Conservation (phyloP, 2,797 vertebrate species). For the Melanogrammus aeglefinus region DNA sequence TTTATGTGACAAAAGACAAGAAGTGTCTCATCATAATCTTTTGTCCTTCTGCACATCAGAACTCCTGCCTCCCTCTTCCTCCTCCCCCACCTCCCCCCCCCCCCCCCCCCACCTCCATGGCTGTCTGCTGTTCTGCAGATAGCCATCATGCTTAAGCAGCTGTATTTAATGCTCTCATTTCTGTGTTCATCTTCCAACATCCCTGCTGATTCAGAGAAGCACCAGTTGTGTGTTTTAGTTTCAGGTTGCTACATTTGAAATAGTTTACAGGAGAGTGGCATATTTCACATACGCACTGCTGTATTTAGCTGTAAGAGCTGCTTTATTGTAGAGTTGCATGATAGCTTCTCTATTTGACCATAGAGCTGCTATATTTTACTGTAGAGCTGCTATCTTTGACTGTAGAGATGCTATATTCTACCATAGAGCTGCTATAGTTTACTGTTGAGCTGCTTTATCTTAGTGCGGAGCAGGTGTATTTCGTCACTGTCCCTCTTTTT, state of each 20-base stretch:
- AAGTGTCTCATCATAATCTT: background rate
- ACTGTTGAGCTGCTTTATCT: background rate
- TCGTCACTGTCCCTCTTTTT: background rate
- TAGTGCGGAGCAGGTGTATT: background rate
- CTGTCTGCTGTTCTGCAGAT: background rate
- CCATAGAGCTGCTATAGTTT: background rate
- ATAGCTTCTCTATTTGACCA: background rate
- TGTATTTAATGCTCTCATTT: background rate
- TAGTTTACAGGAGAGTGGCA: background rate
- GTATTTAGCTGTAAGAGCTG: background rate
- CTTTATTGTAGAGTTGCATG: background rate
- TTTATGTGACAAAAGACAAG: slow-evolving; percentile 19
- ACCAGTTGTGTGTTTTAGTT: background rate
- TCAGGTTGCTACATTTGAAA: background rate
- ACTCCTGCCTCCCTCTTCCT: background rate
- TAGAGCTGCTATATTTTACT: background rate
- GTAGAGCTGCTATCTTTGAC: background rate
- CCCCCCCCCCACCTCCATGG: background rate
- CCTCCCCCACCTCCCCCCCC: background rate
- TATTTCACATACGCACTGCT: background rate
- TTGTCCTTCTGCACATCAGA: background rate
- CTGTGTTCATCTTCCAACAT: background rate
- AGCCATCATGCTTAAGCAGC: background rate
- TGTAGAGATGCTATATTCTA: too few species aligned
- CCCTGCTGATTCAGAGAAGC: background rate